These are phyloP conservation scores for Matsumyia berberina DNA, from an alignment of 2,888 invertebrate species.

Conservation along the genomic window DNA sequence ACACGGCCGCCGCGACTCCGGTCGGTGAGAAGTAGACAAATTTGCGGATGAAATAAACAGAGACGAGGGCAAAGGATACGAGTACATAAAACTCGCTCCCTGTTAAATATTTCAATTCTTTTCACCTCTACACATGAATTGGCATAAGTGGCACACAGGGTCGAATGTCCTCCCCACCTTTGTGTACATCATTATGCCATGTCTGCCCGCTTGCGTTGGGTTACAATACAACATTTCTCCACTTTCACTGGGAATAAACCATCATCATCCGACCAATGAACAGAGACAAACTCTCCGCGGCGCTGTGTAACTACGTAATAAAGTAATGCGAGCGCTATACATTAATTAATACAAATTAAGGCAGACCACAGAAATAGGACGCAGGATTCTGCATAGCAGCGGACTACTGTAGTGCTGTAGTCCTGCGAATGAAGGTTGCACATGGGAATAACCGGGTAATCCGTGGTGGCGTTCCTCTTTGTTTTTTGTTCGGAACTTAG, in stretches of 20 bases:
- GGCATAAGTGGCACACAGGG: constrained; percentile 58
- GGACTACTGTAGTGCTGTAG: background rate
- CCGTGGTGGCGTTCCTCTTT: constrained; percentile 50
- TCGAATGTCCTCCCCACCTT: constrained; percentile 22
- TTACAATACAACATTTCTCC: constrained; percentile 43
- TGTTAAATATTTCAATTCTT: constrained; percentile 68
- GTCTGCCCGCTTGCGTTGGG: background rate
- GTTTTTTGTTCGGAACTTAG: constrained; percentile 1
- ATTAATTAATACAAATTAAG: constrained; percentile 76
- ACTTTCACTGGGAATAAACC: constrained; percentile 68
- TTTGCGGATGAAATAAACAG: constrained; percentile 40
- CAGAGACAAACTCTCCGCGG: constrained; percentile 44
- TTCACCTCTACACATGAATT: constrained; percentile 61
- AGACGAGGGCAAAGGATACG: constrained; percentile 23
- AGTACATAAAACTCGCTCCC: constrained; percentile 20
- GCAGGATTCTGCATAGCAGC: constrained; percentile 36
- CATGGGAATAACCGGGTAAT: constrained; percentile 70
- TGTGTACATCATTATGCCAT: background rate
- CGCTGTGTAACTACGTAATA: constrained; percentile 53
- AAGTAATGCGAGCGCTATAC: constrained; percentile 71
- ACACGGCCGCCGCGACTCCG: background rate
- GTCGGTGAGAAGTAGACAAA: background rate
- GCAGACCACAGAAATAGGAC: constrained; percentile 52
- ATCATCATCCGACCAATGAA: constrained; percentile 65
- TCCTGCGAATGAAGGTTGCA: constrained; percentile 45